Conservation (phyloP, 2,888 invertebrate genomes). For the Carabus problematicus region DNA sequence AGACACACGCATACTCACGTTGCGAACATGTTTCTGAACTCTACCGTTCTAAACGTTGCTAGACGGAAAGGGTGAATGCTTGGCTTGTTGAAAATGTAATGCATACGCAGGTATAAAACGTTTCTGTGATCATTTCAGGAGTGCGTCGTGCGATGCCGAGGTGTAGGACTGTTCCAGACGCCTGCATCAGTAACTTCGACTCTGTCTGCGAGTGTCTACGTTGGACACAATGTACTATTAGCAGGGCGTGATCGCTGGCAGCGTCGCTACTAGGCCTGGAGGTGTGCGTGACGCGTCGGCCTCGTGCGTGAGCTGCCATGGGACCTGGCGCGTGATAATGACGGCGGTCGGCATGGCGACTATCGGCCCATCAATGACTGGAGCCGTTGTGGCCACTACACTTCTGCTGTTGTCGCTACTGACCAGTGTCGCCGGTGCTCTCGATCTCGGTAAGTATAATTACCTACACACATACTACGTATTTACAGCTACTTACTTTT, state of each 20-base stretch:
- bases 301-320: slow-evolving; percentile 47
- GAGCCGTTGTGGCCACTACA: slow-evolving; percentile 41
- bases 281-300: slow-evolving; percentile 46
- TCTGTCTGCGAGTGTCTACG: neutral
- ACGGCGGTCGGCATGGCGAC: slow-evolving; percentile 50
- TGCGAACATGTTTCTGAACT: slow-evolving; percentile 12
- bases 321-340: slow-evolving; percentile 47
- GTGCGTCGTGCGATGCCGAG: slow-evolving; percentile 25
- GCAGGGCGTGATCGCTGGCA: slow-evolving; percentile 45
- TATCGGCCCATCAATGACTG: slow-evolving; percentile 48
- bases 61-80: neutral
- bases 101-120: neutral
- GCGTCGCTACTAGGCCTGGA: slow-evolving; percentile 25
- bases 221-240: slow-evolving; percentile 13
- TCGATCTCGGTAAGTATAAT: slow-evolving; percentile 49
- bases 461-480: too few relatives aligned
- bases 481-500: too few relatives aligned
- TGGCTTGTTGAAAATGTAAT: neutral
- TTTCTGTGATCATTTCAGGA: slow-evolving; percentile 15
- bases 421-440: slow-evolving; percentile 43
- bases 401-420: slow-evolving; percentile 47
- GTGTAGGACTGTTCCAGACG: slow-evolving; percentile 7
- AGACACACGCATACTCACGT: neutral
- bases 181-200: neutral
- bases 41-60: neutral